Percentiles rank a stretch among this genome's conserved stretches.
These are phyloP conservation scores for Megaustenia siamemsis DNA, from an alignment of 2,888 invertebrate species.

Conservation along the genomic window DNA sequence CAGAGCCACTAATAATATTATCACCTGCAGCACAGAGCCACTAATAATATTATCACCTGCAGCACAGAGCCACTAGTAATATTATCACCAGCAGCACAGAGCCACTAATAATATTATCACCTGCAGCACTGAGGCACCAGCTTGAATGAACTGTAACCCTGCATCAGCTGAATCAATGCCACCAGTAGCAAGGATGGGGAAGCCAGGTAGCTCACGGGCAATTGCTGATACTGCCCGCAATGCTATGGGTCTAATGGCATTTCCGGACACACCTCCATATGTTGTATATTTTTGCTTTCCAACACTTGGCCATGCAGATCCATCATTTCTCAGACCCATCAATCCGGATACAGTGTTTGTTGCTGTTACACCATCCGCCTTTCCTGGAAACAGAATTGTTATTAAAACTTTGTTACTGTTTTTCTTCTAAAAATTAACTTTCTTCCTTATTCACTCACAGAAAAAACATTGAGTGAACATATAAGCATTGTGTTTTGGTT, in stretches of 20 bases:
- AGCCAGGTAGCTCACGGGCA: slow-evolving; percentile 89
- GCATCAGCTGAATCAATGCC: slow-evolving; percentile 98
- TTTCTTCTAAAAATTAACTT: too few species aligned
- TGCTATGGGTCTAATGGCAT: slow-evolving; percentile 96
- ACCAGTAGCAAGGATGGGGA: slow-evolving; percentile 96
- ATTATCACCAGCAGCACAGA: too few species aligned
- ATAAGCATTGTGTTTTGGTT: too few species aligned
- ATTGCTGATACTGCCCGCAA: slow-evolving; percentile 94
- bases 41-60: too few species aligned
- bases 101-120: too few species aligned
- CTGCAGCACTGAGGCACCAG: slow-evolving; percentile 95
- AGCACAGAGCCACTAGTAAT: too few species aligned
- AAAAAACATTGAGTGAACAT: too few species aligned
- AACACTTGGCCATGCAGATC: slow-evolving; percentile 94
- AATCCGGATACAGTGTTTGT: slow-evolving; percentile 98
- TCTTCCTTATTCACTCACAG: too few species aligned
- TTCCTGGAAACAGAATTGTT: slow-evolving; percentile 84
- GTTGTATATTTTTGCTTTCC: slow-evolving; percentile 90
- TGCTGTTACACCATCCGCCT: slow-evolving; percentile 96
- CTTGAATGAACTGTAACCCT: slow-evolving; percentile 94
- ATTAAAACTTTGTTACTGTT: too few species aligned
- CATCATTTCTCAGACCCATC: slow-evolving; percentile 91
- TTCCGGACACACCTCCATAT: slow-evolving; percentile 95
- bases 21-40: too few species aligned
- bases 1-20: too few species aligned